Conservation (phyloP, 2,888 invertebrate genomes). For the Mesochorus sp. region DNA sequence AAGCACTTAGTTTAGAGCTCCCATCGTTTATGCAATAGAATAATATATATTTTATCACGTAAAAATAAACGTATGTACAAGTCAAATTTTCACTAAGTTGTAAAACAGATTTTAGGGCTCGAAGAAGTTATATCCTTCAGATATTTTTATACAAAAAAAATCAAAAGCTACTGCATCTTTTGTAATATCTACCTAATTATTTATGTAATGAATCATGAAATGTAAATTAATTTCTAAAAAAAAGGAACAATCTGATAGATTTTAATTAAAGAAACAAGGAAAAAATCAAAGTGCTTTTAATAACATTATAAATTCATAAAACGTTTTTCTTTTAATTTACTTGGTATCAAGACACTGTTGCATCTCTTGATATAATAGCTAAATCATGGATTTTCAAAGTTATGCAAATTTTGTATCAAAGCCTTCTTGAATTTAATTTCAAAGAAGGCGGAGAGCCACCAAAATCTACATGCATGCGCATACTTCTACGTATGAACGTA, state of each 20-base stretch:
- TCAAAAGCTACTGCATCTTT: conserved; percentile 12
- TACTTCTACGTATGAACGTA: no score
- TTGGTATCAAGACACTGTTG: no score
- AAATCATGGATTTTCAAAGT: conserved; percentile 56
- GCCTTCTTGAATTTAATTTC: conserved; percentile 47
- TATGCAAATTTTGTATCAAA: conserved; percentile 47
- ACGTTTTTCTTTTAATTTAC: no score
- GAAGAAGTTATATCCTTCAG: conserved; percentile 1
- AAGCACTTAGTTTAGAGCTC: not conserved
- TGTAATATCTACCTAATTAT: conserved; percentile 30
- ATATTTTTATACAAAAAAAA: not conserved
- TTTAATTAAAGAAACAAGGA: conserved; percentile 14
- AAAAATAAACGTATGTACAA: not conserved
- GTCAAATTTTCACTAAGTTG: not conserved
- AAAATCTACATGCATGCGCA: no score
- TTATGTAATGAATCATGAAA: conserved; percentile 2
- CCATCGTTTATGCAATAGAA: not conserved
- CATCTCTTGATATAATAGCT: no score
- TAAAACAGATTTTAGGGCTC: not conserved
- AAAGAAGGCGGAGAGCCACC: conserved; percentile 29
- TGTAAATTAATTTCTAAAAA: no score
- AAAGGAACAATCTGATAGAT: conserved; percentile 17
- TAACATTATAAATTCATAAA: no score
- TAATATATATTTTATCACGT: not conserved
- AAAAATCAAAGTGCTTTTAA: no score